phyloP scores from a whole-genome alignment of 1,140 invertebrate species.

The Drosophila kikkawai region DNA sequence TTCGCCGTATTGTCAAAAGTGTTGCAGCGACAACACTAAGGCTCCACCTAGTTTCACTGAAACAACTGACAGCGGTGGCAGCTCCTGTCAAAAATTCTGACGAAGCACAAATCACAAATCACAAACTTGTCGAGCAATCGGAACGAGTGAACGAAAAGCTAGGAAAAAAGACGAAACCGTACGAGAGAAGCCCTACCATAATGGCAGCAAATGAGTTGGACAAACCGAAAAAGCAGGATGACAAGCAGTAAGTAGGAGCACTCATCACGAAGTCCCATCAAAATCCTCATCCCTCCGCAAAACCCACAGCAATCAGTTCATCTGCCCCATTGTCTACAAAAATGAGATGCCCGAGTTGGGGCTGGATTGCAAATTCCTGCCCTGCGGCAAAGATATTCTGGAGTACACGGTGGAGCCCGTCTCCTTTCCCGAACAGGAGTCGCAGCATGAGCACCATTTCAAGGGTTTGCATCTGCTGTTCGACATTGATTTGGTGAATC shows the following conservation, averaged over 20 bases:
- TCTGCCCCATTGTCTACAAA: conserved; percentile 32
- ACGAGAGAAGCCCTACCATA: conserved; percentile 2
- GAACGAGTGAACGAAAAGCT: not conserved
- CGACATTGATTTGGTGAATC: conserved; percentile 47
- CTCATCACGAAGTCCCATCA: not conserved
- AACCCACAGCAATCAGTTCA: conserved; percentile 31
- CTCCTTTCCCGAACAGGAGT: conserved; percentile 24
- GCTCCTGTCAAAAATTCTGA: conserved; percentile 28
- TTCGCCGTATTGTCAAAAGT: not conserved
- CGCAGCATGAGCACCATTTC: conserved; percentile 3
- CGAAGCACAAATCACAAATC: conserved; percentile 35
- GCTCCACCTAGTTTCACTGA: not conserved
- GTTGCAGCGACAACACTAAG: not conserved
- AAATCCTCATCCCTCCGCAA: not conserved
- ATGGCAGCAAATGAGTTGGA: conserved; percentile 19
- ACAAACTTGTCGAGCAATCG: conserved; percentile 26
- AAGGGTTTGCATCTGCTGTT: conserved; percentile 49
- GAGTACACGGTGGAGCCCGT: conserved; percentile 36
- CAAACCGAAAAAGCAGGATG: conserved; percentile 13
- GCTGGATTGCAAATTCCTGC: conserved; percentile 43
- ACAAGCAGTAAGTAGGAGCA: conserved; percentile 38
- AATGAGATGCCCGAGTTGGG: conserved; percentile 35
- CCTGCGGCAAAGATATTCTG: conserved; percentile 34
- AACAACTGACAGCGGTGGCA: conserved; percentile 5
- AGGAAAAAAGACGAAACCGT: not conserved